Base-by-base conservation (phyloP, 2,888 invertebrate species). In the Athrips mouffetella region DNA sequence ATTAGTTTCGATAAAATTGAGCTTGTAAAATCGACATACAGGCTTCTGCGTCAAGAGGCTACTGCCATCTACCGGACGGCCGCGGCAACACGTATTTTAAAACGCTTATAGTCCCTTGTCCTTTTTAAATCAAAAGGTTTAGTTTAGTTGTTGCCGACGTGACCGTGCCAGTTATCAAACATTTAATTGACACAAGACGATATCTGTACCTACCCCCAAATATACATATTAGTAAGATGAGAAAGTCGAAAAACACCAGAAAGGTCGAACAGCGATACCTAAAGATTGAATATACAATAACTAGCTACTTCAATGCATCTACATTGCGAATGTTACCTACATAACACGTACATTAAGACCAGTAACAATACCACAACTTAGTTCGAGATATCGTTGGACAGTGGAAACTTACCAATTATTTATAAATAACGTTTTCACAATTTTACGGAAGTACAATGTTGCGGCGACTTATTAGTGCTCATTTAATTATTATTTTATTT, bases 151-250 rank as follows among this genome's bases (percentile, higher is more conserved):
- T 37, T 37, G 41, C 25, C 18, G 41, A 70, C 37, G 68, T 71
- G 68, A 66, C 57, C 70, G 57, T 60, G 63, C 55, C 63, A 50
- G 50, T 57, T 59, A 65, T 54, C 53, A 62, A 49, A n/a, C 63
- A 53, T 67, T 73, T 87, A 87, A 87, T 87, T 87, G 86, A 87
- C 86, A 80, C 74, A 73, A 80, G 76, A 79, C 78, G 79, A 80
- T 82, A 82, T 80, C 77, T 74, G 78, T 68, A 76, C 74, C 79
- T 77, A 80, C 73, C 82, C 80, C 77, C 80, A 65, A 76, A 68
- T 73, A 79, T 73, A 73, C 68, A 70, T 44, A 71, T 77, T 69
- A 70, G 61, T 63, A 62, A 80, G 76, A 80, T 75, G 78, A 81
- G 81, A 79, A 70, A 71, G 67, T 71, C 60, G 67, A 70, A 75